Conservation (phyloP, 2,888 invertebrate genomes). For the Harpalus rubripes region DNA sequence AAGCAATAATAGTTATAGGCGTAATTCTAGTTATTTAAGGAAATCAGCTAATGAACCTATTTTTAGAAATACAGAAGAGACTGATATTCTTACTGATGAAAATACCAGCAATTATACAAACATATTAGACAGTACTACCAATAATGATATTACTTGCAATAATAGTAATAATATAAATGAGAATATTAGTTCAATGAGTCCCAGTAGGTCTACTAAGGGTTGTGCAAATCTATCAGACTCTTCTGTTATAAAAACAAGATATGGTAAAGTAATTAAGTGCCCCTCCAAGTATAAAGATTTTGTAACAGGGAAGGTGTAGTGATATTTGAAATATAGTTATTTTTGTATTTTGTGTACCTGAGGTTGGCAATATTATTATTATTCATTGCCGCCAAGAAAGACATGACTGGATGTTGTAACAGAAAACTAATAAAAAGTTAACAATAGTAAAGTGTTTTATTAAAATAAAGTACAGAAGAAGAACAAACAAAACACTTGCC, state of each 20-base stretch:
- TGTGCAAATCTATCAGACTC: background rate
- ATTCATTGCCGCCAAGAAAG: too few species aligned
- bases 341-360: too few species aligned
- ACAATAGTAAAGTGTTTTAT: too few species aligned
- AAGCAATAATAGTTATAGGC: constrained; percentile 22
- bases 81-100: background rate
- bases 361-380: too few species aligned
- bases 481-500: too few species aligned
- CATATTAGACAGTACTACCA: background rate
- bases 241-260: background rate
- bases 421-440: too few species aligned
- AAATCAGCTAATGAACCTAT: constrained; percentile 7
- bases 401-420: too few species aligned
- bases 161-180: background rate
- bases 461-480: too few species aligned
- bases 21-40: constrained; percentile 48
- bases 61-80: constrained; percentile 15
- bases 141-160: background rate
- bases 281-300: background rate
- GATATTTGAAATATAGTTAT: background rate
- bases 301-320: background rate
- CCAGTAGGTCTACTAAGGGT: background rate
- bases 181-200: background rate
- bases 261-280: background rate
- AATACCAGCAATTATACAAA: background rate